Base-by-base conservation (phyloP, 2,888 invertebrate genomes). In the Drosophila setosimentum region DNA sequence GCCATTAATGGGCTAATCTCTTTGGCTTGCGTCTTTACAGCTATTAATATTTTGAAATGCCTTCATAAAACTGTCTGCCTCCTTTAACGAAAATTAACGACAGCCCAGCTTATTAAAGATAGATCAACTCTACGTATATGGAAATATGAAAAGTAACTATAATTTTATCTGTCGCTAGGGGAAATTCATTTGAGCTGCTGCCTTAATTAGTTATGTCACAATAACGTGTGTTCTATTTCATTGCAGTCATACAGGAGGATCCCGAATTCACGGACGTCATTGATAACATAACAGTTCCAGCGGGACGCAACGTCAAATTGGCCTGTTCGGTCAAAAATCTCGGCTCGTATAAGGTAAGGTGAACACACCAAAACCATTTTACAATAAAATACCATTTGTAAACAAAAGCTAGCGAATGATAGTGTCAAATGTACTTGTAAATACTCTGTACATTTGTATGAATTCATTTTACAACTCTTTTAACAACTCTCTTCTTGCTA, bases 261-360 rank as follows among this genome's bases (percentile, higher is more conserved):
- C 98, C 98, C 2, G 97, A 97, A 93, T 98, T 98, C 93, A 96
- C 97, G 71, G 97, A 97, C 93, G 95, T 96, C 90, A 98, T 98
- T 91, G 96, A 97, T 93, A 98, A 98, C 94, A 96, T 97, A 88
- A 98, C 98, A 62, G 97, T 97, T 80, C 96, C 98, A 73, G 93
- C 93, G 74, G 93, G 93, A 72, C 88, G 93, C 68, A 93, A 93
- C 84, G 92, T 93, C 55, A 93, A 93, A 88, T 89, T 93, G 83
- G 93, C 93, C 59, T 93, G 93, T 73, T 93, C 93, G 48, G 93
- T 93, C 54, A 93, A 93, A 89, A 93, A 93, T 91, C 88, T 93
- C 21, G 93, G 93, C 78, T 91, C 93, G 33, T 93, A 93, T 70
- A 93, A 93, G 92, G 93, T 93, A 86, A 92, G 91, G 74, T 10